Conservation (phyloP, 2,113 vertebrate species). For the Nibea coibor region DNA sequence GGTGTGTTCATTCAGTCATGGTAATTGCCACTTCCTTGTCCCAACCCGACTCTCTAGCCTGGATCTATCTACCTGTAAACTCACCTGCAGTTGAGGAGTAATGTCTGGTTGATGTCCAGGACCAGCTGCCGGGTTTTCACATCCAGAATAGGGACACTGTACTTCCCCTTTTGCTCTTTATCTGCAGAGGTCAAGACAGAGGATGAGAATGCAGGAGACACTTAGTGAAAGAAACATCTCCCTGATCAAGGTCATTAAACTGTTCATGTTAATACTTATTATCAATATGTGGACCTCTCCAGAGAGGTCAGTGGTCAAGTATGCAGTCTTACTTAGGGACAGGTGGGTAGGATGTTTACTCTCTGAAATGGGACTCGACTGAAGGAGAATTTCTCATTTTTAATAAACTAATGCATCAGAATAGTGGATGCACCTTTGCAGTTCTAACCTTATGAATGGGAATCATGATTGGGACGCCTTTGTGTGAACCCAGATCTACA, state of each 20-base stretch:
- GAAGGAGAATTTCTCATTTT: neutral
- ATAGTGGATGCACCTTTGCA: neutral
- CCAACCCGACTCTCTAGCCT: neutral
- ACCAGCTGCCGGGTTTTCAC: conserved; percentile 85
- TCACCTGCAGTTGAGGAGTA: conserved; percentile 94
- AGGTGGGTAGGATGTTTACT: conserved; percentile 5
- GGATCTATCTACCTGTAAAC: conserved; percentile 47
- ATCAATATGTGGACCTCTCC: neutral
- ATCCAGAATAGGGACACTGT: conserved; percentile 88
- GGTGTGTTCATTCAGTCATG: neutral
- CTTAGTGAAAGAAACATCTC: neutral
- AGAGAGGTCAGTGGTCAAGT: conserved; percentile 17
- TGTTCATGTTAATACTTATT: no score
- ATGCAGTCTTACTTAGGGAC: neutral
- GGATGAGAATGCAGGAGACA: neutral
- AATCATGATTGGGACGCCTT: neutral
- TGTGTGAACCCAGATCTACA: neutral
- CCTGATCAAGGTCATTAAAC: neutral
- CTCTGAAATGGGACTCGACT: neutral
- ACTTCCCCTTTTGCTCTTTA: conserved; percentile 82
- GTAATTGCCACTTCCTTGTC: neutral
- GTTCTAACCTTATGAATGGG: neutral
- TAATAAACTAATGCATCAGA: neutral
- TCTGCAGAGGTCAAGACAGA: conserved; percentile 54
- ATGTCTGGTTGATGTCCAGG: conserved; percentile 88